Percentiles rank a stretch among this genome's conserved stretches.
phyloP scores from a whole-genome alignment of 2,888 invertebrate genomes.

The Lymantria monacha region DNA sequence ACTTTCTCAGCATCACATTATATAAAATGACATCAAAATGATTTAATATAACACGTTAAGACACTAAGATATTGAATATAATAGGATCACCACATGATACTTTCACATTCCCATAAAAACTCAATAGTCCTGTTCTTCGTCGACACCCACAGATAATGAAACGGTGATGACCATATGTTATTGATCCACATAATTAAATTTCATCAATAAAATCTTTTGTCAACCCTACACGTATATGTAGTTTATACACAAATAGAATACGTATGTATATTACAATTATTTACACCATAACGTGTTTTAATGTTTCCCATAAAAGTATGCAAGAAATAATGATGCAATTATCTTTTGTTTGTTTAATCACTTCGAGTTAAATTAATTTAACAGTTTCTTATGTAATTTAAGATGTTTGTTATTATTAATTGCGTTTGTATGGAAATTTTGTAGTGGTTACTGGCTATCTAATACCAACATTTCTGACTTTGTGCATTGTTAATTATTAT shows the following conservation, averaged over 20 bases:
- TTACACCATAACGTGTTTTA: slow-evolving; percentile 24
- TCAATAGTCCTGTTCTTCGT: no score
- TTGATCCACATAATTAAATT: no score
- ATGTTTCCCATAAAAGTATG: slow-evolving; percentile 28
- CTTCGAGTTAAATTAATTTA: slow-evolving; percentile 13
- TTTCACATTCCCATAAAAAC: no score
- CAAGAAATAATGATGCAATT: slow-evolving; percentile 28
- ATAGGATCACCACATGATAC: no score
- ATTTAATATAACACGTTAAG: no score
- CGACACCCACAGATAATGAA: no score
- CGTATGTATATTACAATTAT: slow-evolving; percentile 13
- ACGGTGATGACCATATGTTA: no score
- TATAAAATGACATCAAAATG: no score
- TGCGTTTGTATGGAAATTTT: slow-evolving; percentile 9
- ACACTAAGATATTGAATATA: no score
- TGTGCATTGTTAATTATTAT: background rate
- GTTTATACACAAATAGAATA: background rate
- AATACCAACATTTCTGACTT: background rate
- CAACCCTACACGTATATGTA: background rate
- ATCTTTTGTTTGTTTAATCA: slow-evolving; percentile 29
- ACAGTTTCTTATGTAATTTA: slow-evolving; percentile 12
- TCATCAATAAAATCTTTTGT: background rate
- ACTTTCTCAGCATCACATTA: no score
- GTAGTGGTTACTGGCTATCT: slow-evolving; percentile 5
- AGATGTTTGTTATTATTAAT: slow-evolving; percentile 8